A percentile compares a stretch with the other conserved stretches of the same genome.
These are phyloP conservation scores for Telmatherina bonti DNA, from an alignment of 2,797 vertebrate species.

Conservation along the genomic window DNA sequence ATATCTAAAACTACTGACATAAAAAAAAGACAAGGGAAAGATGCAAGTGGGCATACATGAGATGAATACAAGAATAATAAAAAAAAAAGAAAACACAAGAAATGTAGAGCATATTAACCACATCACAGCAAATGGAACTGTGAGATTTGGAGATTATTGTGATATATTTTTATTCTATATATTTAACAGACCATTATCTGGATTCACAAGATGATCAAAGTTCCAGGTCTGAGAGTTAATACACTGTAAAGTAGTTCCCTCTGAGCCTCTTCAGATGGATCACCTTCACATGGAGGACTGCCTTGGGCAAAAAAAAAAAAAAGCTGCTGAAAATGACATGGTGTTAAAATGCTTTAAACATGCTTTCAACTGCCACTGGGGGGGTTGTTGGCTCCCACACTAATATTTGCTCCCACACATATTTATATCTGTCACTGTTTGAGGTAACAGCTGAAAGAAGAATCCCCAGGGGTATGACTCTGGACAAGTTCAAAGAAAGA, in stretches of 20 bases:
- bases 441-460: slow-evolving; percentile 38
- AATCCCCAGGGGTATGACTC: slow-evolving; percentile 48
- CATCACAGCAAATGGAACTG: neutral
- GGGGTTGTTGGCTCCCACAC: slow-evolving; percentile 20
- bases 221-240: neutral
- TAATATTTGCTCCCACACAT: slow-evolving; percentile 29
- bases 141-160: slow-evolving; percentile 2
- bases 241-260: slow-evolving; percentile 23
- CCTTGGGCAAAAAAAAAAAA: slow-evolving; percentile 24
- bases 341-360: slow-evolving; percentile 52
- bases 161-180: slow-evolving; percentile 1
- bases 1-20: slow-evolving; percentile 49
- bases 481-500: slow-evolving; percentile 56
- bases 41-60: slow-evolving; percentile 40
- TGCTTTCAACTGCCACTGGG: slow-evolving; percentile 27
- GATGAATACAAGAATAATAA: slow-evolving; percentile 24
- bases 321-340: slow-evolving; percentile 40
- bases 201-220: slow-evolving; percentile 34
- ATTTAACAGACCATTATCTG: slow-evolving; percentile 1
- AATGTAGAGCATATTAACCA: neutral
- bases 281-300: slow-evolving; percentile 39
- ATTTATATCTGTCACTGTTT: slow-evolving; percentile 43
- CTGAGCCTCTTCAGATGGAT: too few species aligned
- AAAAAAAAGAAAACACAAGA: neutral
- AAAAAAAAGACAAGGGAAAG: slow-evolving; percentile 39